These are phyloP conservation scores for Thomomys bottae DNA, from an alignment of 2,113 vertebrate species.

Conservation along the genomic window DNA sequence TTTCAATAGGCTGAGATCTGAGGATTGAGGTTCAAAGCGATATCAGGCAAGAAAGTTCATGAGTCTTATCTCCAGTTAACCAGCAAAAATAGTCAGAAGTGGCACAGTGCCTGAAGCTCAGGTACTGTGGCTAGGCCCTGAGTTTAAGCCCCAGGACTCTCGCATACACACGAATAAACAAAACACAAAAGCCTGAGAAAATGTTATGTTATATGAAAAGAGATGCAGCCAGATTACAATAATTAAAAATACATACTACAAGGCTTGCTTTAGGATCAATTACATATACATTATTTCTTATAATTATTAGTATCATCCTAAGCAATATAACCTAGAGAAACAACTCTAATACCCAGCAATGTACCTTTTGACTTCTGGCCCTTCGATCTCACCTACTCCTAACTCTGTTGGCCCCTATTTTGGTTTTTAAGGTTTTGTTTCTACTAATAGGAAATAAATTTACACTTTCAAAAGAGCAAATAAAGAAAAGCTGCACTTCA, in stretches of 20 bases:
- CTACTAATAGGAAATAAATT: constrained; percentile 56
- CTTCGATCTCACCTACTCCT: not conserved
- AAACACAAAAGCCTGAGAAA: too few species aligned
- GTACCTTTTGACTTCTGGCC: not conserved
- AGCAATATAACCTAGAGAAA: not conserved
- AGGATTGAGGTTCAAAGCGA: too few species aligned
- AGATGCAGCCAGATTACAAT: not conserved
- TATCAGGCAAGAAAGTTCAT: too few species aligned
- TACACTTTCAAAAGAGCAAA: constrained; percentile 58
- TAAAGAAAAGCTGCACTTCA: constrained; percentile 13
- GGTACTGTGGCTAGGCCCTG: too few species aligned
- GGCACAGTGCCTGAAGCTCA: too few species aligned
- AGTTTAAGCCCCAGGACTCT: too few species aligned
- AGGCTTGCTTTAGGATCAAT: not conserved
- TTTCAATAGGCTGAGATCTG: too few species aligned
- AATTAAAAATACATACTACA: not conserved
- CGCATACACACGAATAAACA: too few species aligned
- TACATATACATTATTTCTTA: not conserved
- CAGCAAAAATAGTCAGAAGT: too few species aligned
- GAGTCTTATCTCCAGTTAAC: too few species aligned
- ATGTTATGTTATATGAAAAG: not conserved
- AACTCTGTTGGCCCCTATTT: not conserved
- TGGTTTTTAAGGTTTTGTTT: constrained; percentile 50
- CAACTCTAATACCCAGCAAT: too few species aligned
- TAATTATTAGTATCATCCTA: not conserved